Base-by-base conservation (phyloP, 2,113 vertebrate species). In the Ageneiosus marmoratus region DNA sequence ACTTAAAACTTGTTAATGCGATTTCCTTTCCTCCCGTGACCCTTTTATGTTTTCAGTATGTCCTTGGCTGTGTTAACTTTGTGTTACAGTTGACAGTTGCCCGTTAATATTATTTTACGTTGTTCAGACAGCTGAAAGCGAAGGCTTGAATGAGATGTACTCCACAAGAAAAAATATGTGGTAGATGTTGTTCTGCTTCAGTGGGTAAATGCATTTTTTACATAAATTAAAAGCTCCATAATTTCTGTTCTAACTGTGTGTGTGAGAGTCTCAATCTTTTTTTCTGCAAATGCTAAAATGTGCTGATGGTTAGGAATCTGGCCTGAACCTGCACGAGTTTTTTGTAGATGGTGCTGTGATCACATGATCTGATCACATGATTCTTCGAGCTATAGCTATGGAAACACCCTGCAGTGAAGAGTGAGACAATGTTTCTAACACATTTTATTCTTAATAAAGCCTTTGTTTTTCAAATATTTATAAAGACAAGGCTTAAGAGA, bases 171-270 rank as follows among this genome's bases (percentile, higher is more conserved):
- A 88, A 83, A 91, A 58, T 74, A 87, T 92, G 91, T 92, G 89
- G 88, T 92, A 88, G 89, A 86, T 94, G 91, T 93, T 89, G 88
- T 95, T 93, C 92, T 90, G 92, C 93, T 94, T 94, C 89, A 91
- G 91, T 93, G 91, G 90, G 89, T 90, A 91, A 92, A 92, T 90
- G 89, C 88, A 87, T 90, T 87, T 90, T 86, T 88, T 87, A 86
- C 80, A 86, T 82, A 88, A 88, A 88, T 86, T 72, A 86, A 82
- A 84, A 87, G 77, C 75, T 79, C 80, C 83, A 80, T 82, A 37
- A 82, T 72, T 87, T 80, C 80, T 85, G 86, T 85, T 82, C 79
- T 84, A 80, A 74, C 29, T 32, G 56, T 77, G 44, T 85, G 63
- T 65, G 41, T 62, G 37, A 3, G 20, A 37, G 16, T 72, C 5